phyloP scores from a whole-genome alignment of 2,797 vertebrate genomes.

The Halcyon smyrnensis region DNA sequence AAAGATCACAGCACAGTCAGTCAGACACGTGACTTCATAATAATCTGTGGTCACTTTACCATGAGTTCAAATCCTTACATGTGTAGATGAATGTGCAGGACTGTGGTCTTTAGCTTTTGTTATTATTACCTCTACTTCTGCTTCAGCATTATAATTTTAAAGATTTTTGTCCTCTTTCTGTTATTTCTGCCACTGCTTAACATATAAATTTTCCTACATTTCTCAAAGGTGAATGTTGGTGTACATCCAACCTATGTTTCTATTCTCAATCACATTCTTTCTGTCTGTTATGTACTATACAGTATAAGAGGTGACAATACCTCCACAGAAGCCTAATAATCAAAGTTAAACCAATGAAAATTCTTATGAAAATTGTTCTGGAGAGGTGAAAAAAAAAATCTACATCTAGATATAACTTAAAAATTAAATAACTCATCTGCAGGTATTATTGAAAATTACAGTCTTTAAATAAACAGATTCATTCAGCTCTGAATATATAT shows the following conservation, averaged over 20 bases:
- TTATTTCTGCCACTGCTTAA: neutral
- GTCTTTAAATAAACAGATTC: neutral
- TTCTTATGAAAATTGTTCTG: neutral
- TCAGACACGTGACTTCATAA: neutral
- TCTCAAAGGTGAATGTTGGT: neutral
- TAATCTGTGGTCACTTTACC: neutral
- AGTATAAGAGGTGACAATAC: neutral
- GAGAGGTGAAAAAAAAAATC: neutral
- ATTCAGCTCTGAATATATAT: neutral
- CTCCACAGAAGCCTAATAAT: neutral
- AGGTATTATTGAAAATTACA: neutral
- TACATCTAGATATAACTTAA: neutral
- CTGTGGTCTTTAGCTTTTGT: neutral
- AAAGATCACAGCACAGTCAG: neutral
- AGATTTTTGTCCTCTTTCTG: neutral
- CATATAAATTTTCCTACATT: neutral
- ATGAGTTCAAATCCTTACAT: neutral
- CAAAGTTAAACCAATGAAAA: neutral
- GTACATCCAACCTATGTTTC: neutral
- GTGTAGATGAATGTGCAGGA: neutral
- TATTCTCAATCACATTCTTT: neutral
- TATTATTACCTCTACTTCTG: neutral
- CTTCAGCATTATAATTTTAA: neutral
- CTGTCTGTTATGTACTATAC: neutral
- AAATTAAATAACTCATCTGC: neutral